Conservation (phyloP, 35 echinoderm and acorn worm genomes). For the Ophiothrix spiculata region DNA sequence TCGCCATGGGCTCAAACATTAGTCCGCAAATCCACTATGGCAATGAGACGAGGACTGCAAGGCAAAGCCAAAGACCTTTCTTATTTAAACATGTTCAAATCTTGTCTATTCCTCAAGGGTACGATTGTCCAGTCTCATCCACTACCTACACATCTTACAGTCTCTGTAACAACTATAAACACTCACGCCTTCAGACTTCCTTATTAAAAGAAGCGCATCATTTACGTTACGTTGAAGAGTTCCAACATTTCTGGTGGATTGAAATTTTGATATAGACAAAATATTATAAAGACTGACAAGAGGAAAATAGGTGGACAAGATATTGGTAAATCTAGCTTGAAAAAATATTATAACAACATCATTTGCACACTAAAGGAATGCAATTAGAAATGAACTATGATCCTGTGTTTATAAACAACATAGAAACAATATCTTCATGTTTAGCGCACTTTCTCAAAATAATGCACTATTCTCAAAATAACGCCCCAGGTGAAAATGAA, state of each 20-base stretch:
- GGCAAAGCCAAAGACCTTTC: not conserved
- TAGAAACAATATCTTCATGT: not conserved
- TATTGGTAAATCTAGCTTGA: not conserved
- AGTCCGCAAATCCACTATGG: not conserved
- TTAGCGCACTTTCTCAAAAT: too few relatives aligned
- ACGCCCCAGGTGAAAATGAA: too few relatives aligned
- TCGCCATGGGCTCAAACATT: not conserved
- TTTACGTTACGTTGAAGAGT: not conserved
- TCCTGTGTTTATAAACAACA: conserved; percentile 6
- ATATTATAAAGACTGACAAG: not conserved
- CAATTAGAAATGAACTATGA: too few relatives aligned
- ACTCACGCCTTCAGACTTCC: not conserved
- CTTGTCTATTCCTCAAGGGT: not conserved
- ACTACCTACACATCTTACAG: not conserved
- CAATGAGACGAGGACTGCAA: not conserved
- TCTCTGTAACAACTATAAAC: not conserved
- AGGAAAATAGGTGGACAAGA: not conserved
- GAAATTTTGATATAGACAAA: too few relatives aligned
- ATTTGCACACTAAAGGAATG: too few relatives aligned
- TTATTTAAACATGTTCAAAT: too few relatives aligned
- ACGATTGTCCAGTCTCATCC: not conserved
- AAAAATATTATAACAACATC: too few relatives aligned
- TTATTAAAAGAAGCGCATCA: not conserved
- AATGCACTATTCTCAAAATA: too few relatives aligned
- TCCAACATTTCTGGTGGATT: not conserved